Evolutionary conservation across 2,113 vertebrate genomes (phyloP).

Genomic region (Burhinus oedicnemus): DNA sequence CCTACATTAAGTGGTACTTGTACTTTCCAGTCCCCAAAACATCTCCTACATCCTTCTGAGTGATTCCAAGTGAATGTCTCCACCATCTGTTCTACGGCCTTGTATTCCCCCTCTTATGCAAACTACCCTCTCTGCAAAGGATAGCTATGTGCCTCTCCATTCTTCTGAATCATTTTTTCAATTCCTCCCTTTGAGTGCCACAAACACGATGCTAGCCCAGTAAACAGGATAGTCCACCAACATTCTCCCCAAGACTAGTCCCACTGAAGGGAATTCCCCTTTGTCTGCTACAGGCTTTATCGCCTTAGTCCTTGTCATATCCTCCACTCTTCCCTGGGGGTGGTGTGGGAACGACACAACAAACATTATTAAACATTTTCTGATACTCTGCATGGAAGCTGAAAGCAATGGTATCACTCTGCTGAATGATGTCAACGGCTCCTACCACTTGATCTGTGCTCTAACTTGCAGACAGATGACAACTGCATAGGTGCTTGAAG

Average conservation of each 20-base stretch:
- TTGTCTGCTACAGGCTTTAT: background rate
- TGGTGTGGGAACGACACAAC: background rate
- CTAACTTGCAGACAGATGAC: background rate
- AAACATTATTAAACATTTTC: background rate
- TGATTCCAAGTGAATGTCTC: background rate
- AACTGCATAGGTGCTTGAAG: background rate
- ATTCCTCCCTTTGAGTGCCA: background rate
- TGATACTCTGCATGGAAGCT: background rate
- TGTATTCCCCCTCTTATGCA: background rate
- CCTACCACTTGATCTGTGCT: accelerated
- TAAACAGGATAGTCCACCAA: background rate
- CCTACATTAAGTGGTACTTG: background rate
- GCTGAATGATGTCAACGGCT: background rate
- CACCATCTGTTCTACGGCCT: background rate
- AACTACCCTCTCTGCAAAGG: background rate
- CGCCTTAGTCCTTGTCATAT: background rate
- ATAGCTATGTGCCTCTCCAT: background rate
- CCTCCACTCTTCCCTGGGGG: background rate
- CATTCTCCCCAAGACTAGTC: background rate
- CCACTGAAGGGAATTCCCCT: background rate
- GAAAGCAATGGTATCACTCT: background rate
- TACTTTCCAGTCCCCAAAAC: background rate
- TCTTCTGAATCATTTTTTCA: background rate
- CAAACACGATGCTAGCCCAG: accelerated
- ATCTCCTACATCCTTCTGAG: background rate